These are phyloP conservation scores for pig (Sus scrofa) DNA, from an alignment of 2,113 vertebrate species.

Conservation along the genomic window T2T-Sscrofa CM000814.6:131993501-131994000, in stretches of 20 bases:
- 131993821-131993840: background rate
- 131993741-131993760: background rate
- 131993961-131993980: background rate
- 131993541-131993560: too few relatives aligned
- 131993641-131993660: background rate
- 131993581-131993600: too few relatives aligned
- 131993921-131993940: background rate
- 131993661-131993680: background rate
- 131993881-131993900: background rate
- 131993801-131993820: background rate
- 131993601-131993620: too few relatives aligned
- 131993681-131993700: background rate
- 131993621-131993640: too few relatives aligned
- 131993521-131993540: too few relatives aligned
- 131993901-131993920: background rate
- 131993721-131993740: background rate
- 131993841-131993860: background rate
- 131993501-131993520: too few relatives aligned
- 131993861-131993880: background rate
- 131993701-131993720: background rate
- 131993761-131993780: background rate
- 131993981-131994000: background rate
- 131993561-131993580: too few relatives aligned
- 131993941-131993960: background rate
- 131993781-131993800: background rate